Evolutionary conservation across 2,797 vertebrate species (phyloP).

Genomic region (Danionella dracula): DNA sequence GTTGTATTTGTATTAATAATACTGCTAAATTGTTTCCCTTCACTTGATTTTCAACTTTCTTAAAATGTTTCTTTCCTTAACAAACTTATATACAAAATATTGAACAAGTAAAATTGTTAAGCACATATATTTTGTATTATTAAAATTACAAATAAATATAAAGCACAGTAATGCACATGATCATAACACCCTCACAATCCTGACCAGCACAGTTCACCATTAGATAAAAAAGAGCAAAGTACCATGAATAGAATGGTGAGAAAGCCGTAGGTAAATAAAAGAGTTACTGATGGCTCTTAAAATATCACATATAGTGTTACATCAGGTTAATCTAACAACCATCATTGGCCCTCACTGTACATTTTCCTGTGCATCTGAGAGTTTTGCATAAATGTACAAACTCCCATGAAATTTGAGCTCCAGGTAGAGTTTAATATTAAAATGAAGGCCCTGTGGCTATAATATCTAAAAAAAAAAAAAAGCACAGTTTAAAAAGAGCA

Average conservation of each 20-base stretch:
- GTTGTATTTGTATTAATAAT: no score
- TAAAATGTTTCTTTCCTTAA: no score
- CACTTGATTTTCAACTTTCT: no score
- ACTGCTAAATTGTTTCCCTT: no score
- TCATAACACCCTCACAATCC: not conserved
- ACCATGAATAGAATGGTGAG: not conserved
- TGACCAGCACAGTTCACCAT: not conserved
- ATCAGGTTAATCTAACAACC: not conserved
- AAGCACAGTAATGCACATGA: not conserved
- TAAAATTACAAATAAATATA: not conserved
- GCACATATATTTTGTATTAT: no score
- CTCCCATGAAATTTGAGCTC: not conserved
- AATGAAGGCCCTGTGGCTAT: not conserved
- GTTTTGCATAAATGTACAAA: constrained; percentile 21
- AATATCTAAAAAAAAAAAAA: not conserved
- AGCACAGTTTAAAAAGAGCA: no score
- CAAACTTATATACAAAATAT: no score
- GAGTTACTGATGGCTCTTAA: not conserved
- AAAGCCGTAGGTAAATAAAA: constrained; percentile 2
- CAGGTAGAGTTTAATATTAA: constrained; percentile 3
- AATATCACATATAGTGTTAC: not conserved
- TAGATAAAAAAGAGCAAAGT: not conserved
- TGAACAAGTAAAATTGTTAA: no score
- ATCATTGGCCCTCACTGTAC: not conserved
- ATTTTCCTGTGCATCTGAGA: constrained; percentile 15